Percentiles rank a stretch among this genome's conserved stretches.
Conservation (phyloP, 2,888 invertebrate species). For the Anthrax anthrax region DNA sequence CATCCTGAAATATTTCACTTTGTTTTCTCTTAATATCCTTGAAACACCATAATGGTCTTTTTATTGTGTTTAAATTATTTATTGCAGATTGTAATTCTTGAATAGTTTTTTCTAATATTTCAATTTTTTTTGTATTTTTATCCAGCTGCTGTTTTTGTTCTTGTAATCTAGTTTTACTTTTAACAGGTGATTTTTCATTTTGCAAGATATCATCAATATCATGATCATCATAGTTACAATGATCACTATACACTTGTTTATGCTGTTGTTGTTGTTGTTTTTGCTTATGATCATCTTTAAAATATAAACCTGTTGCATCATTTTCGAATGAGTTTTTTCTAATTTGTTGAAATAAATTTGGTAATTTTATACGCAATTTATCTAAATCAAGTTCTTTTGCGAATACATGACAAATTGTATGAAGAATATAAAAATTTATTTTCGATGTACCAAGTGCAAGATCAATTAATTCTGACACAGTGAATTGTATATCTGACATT, state of each 20-base stretch:
- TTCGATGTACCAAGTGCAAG: no score
- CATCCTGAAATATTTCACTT: no score
- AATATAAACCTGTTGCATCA: background rate
- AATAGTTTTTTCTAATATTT: background rate
- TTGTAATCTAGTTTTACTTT: background rate
- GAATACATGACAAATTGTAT: background rate
- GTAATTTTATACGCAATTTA: background rate
- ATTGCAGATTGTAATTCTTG: background rate
- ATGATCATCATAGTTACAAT: background rate
- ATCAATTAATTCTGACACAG: no score
- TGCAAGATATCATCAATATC: background rate
- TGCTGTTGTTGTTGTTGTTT: no score
- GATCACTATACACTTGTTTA: no score
- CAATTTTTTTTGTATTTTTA: background rate
- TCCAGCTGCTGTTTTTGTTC: background rate
- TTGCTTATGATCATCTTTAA: no score
- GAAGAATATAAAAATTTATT: no score
- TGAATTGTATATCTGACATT: no score
- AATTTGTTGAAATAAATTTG: background rate
- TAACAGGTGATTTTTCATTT: background rate
- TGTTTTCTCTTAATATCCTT: no score
- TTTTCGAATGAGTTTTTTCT: background rate
- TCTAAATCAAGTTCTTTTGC: background rate
- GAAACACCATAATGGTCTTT: background rate
- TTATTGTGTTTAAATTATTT: background rate